A percentile compares a stretch with the other conserved stretches of the same genome.
Evolutionary conservation across 1,140 invertebrate genomes (phyloP).

Genomic region (Brachionus rotundiformis): DNA sequence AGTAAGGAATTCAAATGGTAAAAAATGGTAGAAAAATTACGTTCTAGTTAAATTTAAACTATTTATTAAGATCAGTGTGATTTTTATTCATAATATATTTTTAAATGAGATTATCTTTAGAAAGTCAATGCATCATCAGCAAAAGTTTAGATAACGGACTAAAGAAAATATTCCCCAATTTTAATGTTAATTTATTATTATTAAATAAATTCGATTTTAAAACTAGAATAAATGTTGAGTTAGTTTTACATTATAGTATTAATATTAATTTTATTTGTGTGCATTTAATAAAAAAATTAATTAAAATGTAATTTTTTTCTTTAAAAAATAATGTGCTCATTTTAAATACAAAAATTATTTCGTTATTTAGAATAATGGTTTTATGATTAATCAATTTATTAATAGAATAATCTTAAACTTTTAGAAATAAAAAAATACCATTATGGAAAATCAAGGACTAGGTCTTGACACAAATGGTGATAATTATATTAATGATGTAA

Average conservation of each 20-base stretch:
- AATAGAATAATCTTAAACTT: background rate
- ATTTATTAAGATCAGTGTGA: background rate
- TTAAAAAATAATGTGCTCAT: background rate
- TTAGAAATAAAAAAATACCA: background rate
- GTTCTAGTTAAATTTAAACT: background rate
- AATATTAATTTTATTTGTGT: background rate
- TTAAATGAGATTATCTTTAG: background rate
- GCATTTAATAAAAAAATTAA: background rate
- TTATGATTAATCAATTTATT: background rate
- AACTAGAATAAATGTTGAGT: background rate
- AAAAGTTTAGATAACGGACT: background rate
- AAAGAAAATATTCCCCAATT: background rate
- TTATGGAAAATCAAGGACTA: background rate
- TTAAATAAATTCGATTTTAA: background rate
- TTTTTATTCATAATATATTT: background rate
- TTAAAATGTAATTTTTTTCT: background rate
- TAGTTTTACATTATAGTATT: background rate
- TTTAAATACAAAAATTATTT: background rate
- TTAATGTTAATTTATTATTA: background rate
- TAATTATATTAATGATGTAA: slow-evolving; percentile 54
- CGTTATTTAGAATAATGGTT: background rate
- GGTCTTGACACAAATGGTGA: slow-evolving; percentile 45
- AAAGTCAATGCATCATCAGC: background rate
- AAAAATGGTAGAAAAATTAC: background rate
- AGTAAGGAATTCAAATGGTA: background rate